Evolutionary conservation across 2,888 invertebrate genomes (phyloP).

Genomic region (Thysanoteuthis rhombus): DNA sequence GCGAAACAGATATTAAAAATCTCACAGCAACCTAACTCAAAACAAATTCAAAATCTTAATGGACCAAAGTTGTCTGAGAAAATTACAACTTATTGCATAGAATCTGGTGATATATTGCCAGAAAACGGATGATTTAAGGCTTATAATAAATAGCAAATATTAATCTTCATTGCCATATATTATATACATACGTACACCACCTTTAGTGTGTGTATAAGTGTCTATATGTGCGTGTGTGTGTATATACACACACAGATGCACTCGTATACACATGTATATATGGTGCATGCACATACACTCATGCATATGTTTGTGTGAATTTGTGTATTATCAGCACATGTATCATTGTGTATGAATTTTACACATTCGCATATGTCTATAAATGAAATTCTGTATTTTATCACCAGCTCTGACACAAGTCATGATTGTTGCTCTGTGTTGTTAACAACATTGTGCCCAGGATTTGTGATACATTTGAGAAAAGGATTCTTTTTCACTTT

Average conservation of each 20-base stretch:
- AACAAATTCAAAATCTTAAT: background rate
- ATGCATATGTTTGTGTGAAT: background rate
- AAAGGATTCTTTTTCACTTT: background rate
- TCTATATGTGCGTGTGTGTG: background rate
- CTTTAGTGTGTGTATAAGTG: background rate
- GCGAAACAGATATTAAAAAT: conserved; percentile 19
- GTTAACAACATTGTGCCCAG: background rate
- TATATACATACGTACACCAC: background rate
- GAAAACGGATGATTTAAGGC: background rate
- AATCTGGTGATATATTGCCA: background rate
- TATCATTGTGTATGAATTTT: background rate
- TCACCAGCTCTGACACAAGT: background rate
- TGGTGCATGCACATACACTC: background rate
- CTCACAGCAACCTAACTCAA: conserved; percentile 1
- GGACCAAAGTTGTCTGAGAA: conserved; percentile 14
- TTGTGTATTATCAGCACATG: background rate
- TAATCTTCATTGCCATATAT: background rate
- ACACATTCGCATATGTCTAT: no score
- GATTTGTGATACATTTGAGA: background rate
- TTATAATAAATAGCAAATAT: background rate
- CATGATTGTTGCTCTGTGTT: background rate
- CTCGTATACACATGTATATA: no score
- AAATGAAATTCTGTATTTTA: background rate
- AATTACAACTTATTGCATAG: background rate
- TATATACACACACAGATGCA: background rate